A percentile compares a stretch with the other conserved stretches of the same genome.
phyloP scores from a whole-genome alignment of 2,113 vertebrate species.

The Chaetodon trifascialis region DNA sequence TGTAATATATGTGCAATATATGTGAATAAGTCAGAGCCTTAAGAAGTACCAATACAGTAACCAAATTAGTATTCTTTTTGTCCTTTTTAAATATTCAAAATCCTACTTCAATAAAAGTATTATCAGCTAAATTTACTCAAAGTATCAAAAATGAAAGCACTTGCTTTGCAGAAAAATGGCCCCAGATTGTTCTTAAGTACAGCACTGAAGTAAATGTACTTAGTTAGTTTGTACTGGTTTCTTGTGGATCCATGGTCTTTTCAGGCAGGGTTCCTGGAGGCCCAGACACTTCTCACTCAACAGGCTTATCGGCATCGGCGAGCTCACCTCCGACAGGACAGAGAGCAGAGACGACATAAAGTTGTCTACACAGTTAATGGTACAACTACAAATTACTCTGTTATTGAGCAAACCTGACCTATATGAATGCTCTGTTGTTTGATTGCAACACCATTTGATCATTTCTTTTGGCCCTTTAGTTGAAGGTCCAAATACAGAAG shows the following conservation, averaged over 20 bases:
- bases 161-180: not conserved
- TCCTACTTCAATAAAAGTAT: no score
- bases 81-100: not conserved
- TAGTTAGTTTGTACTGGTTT: not conserved
- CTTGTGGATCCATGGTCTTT: constrained; percentile 5
- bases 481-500: constrained; percentile 15
- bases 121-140: not conserved
- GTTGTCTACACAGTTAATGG: constrained; percentile 48
- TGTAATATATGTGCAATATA: not conserved
- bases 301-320: constrained; percentile 46
- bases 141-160: not conserved
- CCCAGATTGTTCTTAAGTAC: not conserved
- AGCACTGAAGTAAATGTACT: not conserved
- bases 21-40: no score
- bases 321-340: constrained; percentile 59
- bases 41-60: not conserved
- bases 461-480: constrained; percentile 16
- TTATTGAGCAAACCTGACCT: not conserved
- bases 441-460: not conserved
- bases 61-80: not conserved
- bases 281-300: constrained; percentile 67
- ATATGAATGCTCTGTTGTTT: not conserved
- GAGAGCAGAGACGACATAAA: constrained; percentile 50
- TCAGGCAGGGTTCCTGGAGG: constrained; percentile 63
- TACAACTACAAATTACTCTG: constrained; percentile 25